Evolutionary conservation across 2,113 vertebrate genomes (phyloP), one percentile per base, ranked within the genome.

Genomic region (Hydrolagus affinis): DNA sequence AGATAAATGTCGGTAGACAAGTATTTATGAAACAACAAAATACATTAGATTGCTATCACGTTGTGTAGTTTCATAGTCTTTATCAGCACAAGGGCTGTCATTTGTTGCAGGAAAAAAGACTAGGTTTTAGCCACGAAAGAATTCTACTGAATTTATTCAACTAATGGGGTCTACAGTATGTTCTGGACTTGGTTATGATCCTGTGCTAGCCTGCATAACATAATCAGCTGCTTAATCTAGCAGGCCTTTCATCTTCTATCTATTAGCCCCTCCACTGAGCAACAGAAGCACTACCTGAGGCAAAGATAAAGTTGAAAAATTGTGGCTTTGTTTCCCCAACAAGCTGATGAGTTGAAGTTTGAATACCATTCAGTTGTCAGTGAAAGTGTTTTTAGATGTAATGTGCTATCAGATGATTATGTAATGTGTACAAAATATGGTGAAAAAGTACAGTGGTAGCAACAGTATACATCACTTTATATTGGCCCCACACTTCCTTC

Each of bases 391-490:
- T 94, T 95, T 93, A 94, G 94, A 91, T 96, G 95, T 97, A 94
- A 95, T 93, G 95, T 96, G 94, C 93, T 96, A 94, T 93, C 93
- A 93, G 90, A 93, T 94, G 93, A 97, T 95, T 95, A 96, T 96
- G 96, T 98, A 95, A 95, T 94, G 95, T 98, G 95, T 96, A 95
- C 92, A 96, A 94, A 96, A 93, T 95, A 95, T 94, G 95, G 96
- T 97, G 95, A 96, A 95, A 91, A 93, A 95, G 95, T 98, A 94
- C 95, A 96, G 96, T 95, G 93, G 94, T 98, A 95, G 95, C 95
- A 95, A 96, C 96, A 94, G 94, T 97, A 96, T 97, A 95, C 95
- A 94, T 97, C 94, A 94, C 91, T 85, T 90, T 91, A 92, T 92
- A 93, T 93, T 91, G 91, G 92, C 90, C 91, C 91, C 91, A 44